Base-by-base conservation (phyloP, 2,113 vertebrate genomes). In the Benthochromis sp. region DNA sequence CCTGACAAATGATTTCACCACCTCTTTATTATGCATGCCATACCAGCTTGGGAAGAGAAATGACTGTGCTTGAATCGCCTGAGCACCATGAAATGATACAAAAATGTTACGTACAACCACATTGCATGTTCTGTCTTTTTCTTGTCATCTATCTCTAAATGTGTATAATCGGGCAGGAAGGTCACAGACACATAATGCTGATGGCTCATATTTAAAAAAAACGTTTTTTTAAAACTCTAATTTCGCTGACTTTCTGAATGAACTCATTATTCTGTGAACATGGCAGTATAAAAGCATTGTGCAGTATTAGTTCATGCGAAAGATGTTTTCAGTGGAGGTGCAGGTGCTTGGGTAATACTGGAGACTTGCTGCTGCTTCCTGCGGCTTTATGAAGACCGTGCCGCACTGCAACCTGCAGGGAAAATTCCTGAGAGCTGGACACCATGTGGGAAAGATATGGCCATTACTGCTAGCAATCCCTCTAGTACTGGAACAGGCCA, bases 51-150 rank as follows among this genome's bases (percentile, higher is more conserved):
- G 78, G 71, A 53, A 63, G 84, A 83, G 87, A 83, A 93, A 87
- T 61, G 85, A 78, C 82, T 87, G 81, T 82, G 86, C 84, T 95
- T 57, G 87, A 95, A 95, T 94, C 17, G 79, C 53, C 76, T 40
- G 86, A 92, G 89, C 89, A 92, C 57, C 85, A 59, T 95, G 94
- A 95, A 96, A 96, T 92, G 79, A 93, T 87, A 90, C 76, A 66
- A 34, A 86, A 93, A 90, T 87, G 88, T 81, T 90, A 78, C 84
- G 50, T 92, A 91, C 73, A 54, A 71, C 84, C 82, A 82, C 79
- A 84, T 89, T 91, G 90, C 82, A 85, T 40, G 86, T 55, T 90
- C 90, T 82, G 87, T 83, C 83, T 81, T 84, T 69, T 84, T n/a
- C 40, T n/a, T 21, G 40, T 87, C 66, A 47, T 38, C 21, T 11